These are phyloP conservation scores for Myopa tessellatipennis DNA, from an alignment of 2,888 invertebrate genomes.

Conservation along the genomic window DNA sequence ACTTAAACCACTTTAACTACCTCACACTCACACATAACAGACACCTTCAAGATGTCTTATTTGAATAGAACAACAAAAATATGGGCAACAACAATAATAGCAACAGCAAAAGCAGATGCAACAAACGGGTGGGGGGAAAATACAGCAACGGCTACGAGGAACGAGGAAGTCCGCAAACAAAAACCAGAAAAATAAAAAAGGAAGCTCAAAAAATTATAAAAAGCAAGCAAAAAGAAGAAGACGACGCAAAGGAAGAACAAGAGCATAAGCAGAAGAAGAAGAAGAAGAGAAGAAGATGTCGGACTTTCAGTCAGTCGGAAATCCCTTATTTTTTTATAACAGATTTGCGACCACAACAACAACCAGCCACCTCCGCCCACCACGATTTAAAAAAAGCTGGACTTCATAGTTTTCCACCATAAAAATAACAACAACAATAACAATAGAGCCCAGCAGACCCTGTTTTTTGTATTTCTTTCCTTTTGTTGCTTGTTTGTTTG, in stretches of 20 bases:
- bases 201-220: not conserved
- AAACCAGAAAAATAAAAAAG: constrained; percentile 2
- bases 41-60: not conserved
- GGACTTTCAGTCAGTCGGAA: constrained; percentile 50
- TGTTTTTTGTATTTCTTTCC: not conserved
- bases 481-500: not conserved
- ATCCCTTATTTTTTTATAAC: constrained; percentile 50
- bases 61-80: no score
- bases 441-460: not conserved
- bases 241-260: constrained; percentile 25
- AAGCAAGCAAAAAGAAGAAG: not conserved
- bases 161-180: not conserved
- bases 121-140: constrained; percentile 23
- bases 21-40: not conserved
- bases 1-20: no score
- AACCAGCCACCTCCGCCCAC: not conserved
- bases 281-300: not conserved
- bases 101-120: constrained; percentile 17
- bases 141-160: constrained; percentile 1
- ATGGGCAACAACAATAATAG: not conserved
- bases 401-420: constrained; percentile 33
- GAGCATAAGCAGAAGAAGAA: not conserved
- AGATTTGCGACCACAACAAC: not conserved
- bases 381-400: constrained; percentile 30
- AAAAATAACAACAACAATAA: constrained; percentile 9